A percentile compares a stretch with the other conserved stretches of the same genome.
Evolutionary conservation across 2,113 vertebrate species (phyloP).

Genomic region (Nestor notabilis): DNA sequence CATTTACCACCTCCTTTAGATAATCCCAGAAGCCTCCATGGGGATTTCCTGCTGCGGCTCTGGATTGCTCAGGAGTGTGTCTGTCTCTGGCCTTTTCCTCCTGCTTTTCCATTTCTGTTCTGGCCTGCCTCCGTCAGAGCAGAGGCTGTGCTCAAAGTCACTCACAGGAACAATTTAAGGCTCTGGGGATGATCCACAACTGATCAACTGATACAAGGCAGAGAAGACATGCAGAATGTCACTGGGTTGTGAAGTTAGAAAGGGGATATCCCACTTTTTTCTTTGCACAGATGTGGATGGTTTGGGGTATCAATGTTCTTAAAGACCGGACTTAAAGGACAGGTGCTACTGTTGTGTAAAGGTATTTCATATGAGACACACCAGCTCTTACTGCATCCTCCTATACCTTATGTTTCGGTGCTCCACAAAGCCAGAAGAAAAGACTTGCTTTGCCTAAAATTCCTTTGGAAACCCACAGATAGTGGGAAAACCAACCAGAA

Average conservation of each 20-base stretch:
- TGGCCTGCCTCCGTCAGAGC: not conserved
- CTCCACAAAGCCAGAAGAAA: not conserved
- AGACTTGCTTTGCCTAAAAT: not conserved
- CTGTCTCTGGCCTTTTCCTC: not conserved
- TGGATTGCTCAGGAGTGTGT: not conserved
- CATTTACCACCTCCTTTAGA: constrained; percentile 55
- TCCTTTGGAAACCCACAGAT: not conserved
- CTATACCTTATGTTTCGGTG: not conserved
- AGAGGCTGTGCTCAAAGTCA: not conserved
- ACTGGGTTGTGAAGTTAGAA: not conserved
- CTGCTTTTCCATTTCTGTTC: not conserved
- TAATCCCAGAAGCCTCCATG: constrained; percentile 22
- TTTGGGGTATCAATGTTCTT: not conserved
- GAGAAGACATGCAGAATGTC: not conserved
- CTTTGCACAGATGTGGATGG: accelerated
- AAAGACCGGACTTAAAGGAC: not conserved
- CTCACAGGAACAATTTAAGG: not conserved
- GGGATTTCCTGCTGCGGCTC: not conserved
- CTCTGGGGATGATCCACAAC: not conserved
- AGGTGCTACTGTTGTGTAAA: not conserved
- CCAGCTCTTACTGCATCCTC: not conserved
- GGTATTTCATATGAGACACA: not conserved
- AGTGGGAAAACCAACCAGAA: not conserved
- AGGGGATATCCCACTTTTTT: not conserved
- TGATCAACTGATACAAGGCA: not conserved